Evolutionary conservation across 92 coral and sea anemone species (phyloP), one percentile per base, ranked within the genome.

Genomic region (Pocillopora meandrina): DNA sequence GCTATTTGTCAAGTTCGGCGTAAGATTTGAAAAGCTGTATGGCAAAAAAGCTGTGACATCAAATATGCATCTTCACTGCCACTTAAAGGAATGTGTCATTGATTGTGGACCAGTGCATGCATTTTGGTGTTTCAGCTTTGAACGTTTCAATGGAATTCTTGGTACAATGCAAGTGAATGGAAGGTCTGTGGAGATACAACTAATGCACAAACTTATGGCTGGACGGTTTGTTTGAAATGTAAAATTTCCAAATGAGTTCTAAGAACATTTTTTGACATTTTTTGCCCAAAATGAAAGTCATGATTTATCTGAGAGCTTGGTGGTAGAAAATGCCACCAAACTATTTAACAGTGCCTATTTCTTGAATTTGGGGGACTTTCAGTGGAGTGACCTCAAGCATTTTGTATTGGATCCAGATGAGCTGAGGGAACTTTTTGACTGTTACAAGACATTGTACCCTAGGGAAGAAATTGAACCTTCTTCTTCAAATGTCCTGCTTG

Each of bases 31-130:
- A 77, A 75, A 61, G 21, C 33, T 85, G 70, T 89, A 79, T 84
- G 92, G 89, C 47, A 79, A 87, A 61, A 65, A 85, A 57, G 79
- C 84, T 56, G 90, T 90, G 42, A 92, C 91, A 31, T 88, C 91
- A 49, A 92, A 92, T 76, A 84, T 92, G 87, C 95, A 90, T 64
- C 86, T 92, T 14, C 95, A 89, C 84, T 87, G 91, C 71, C 95
- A 92, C 62, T 68, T 92, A 75, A 90, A 82, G 74, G 91, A 90
- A 61, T 88, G 89, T 81, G 87, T 89, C 19, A 13, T 52, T 84
- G 93, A 92, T 66, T 90, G 73, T 85, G 93, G 95, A 14, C 91
- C 95, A 60, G 75, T 92, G n/a, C 75, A 87, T 82, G 89, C 91
- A 35, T 92, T 92, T 82, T 89, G 93, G 26, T 26, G 26, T 26